Conservation (phyloP, 2,797 vertebrate species). For the Poliocrania exsul region DNA sequence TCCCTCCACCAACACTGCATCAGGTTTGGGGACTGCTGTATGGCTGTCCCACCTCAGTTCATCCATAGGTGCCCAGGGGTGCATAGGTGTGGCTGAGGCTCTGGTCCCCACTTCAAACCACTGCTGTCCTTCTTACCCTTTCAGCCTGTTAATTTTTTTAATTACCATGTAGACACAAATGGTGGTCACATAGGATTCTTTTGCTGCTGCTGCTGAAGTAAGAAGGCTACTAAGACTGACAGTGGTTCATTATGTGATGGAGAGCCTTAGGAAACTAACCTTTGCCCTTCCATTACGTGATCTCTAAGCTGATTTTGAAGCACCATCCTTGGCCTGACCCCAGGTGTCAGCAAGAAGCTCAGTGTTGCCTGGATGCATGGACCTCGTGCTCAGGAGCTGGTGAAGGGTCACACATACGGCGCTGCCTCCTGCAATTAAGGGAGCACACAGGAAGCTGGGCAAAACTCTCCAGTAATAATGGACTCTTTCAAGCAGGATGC, state of each 20-base stretch:
- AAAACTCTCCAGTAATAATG: not conserved
- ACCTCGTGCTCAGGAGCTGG: not conserved
- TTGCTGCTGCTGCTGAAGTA: not conserved
- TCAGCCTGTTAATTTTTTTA: not conserved
- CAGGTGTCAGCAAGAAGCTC: not conserved
- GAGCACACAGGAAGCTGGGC: not conserved
- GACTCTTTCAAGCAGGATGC: not conserved
- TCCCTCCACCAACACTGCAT: not conserved
- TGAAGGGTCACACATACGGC: accelerated
- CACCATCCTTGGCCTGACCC: not conserved
- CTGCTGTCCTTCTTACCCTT: not conserved
- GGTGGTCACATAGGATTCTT: not conserved
- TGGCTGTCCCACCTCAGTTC: not conserved
- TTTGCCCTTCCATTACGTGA: constrained; percentile 11
- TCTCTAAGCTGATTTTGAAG: not conserved
- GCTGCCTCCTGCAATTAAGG: not conserved
- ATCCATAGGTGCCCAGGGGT: accelerated
- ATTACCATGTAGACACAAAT: not conserved
- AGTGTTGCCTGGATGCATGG: not conserved
- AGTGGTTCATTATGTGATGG: constrained; percentile 28
- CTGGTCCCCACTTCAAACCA: not conserved
- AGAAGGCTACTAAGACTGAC: not conserved
- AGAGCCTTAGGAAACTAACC: constrained; percentile 54
- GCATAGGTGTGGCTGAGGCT: not conserved
- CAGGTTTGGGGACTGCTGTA: not conserved